These are phyloP conservation scores for Marasmarcha lunaedactyla DNA, from an alignment of 2,888 invertebrate genomes.

Conservation along the genomic window DNA sequence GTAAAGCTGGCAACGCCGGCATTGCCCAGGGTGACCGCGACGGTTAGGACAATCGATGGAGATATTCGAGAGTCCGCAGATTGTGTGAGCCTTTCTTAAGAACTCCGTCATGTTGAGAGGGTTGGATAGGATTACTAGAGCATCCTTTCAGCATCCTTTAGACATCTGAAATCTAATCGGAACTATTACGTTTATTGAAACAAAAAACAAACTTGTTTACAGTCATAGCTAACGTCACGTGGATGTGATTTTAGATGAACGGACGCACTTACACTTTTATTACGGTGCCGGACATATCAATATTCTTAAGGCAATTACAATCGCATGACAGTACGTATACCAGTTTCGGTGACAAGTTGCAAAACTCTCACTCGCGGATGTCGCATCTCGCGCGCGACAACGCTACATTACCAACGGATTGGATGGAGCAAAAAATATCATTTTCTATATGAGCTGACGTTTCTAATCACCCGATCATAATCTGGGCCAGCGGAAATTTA, in stretches of 20 bases:
- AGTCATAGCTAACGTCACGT: slow-evolving; percentile 20
- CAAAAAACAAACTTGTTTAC: slow-evolving; percentile 5
- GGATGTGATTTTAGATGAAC: slow-evolving; percentile 32
- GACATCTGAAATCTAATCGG: not conserved
- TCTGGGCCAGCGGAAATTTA: slow-evolving; percentile 66
- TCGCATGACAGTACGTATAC: slow-evolving; percentile 44
- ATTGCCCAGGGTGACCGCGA: too few relatives aligned
- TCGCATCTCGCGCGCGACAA: slow-evolving; percentile 47
- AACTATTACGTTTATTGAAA: not conserved
- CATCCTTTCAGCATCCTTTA: too few relatives aligned
- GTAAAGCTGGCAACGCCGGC: too few relatives aligned
- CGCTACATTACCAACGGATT: slow-evolving; percentile 56
- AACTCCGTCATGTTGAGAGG: too few relatives aligned
- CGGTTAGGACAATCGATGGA: too few relatives aligned
- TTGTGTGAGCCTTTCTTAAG: too few relatives aligned
- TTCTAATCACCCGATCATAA: slow-evolving; percentile 60
- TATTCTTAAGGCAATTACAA: slow-evolving; percentile 47
- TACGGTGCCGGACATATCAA: slow-evolving; percentile 49
- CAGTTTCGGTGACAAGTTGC: slow-evolving; percentile 63
- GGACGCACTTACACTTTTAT: slow-evolving; percentile 49
- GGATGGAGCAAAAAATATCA: slow-evolving; percentile 59
- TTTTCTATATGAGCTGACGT: slow-evolving; percentile 52
- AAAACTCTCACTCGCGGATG: slow-evolving; percentile 66
- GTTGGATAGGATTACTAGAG: too few relatives aligned
- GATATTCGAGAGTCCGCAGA: too few relatives aligned